phyloP scores from a whole-genome alignment of 2,113 vertebrate genomes.

The Struthio camelus region DNA sequence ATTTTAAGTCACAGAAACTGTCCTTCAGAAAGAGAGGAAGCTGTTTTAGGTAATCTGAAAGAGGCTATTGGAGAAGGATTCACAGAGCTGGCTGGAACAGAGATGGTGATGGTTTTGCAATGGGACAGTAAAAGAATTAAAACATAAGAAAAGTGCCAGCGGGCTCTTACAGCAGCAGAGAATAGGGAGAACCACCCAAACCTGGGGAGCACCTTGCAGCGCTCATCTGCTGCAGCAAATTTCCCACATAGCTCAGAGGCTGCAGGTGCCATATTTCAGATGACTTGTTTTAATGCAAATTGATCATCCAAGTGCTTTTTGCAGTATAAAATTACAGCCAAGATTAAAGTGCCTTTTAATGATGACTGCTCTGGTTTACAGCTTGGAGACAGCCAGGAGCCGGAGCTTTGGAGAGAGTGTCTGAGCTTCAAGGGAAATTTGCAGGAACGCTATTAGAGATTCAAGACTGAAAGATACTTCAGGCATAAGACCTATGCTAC shows the following conservation, averaged over 20 bases:
- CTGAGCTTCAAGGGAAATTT: not conserved
- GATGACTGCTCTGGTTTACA: conserved; percentile 27
- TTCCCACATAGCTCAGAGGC: not conserved
- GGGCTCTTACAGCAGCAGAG: not conserved
- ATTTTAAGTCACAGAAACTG: not conserved
- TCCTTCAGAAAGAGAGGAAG: not conserved
- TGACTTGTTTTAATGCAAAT: conserved; percentile 40
- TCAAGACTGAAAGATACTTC: not conserved
- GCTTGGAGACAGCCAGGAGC: not conserved
- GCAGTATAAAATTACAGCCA: conserved; percentile 35
- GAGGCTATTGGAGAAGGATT: not conserved
- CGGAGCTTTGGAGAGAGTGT: not conserved
- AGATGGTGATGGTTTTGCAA: not conserved
- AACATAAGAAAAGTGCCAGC: not conserved
- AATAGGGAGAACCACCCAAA: not conserved
- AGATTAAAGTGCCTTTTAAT: conserved; percentile 40
- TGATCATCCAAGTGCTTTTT: conserved; percentile 17
- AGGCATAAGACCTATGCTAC: not conserved
- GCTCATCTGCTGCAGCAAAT: not conserved
- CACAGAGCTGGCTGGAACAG: not conserved
- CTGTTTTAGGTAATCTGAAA: not conserved
- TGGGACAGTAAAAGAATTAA: not conserved
- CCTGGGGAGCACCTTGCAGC: not conserved
- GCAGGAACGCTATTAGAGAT: not conserved
- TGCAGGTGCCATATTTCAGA: not conserved